Conservation (phyloP, 2,888 invertebrate genomes). For the Carterocephalus palaemon region DNA sequence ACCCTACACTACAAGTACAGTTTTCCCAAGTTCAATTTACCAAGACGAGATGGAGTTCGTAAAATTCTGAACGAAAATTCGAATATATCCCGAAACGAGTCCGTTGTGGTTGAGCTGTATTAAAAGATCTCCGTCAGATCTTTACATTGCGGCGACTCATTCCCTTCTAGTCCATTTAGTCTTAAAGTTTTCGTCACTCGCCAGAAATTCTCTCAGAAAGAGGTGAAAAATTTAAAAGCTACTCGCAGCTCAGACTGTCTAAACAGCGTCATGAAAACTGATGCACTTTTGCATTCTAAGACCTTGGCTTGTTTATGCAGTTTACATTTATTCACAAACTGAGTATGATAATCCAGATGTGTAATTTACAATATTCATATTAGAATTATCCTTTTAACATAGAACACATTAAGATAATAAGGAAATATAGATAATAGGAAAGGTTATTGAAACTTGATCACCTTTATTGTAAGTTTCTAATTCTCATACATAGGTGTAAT, state of each 20-base stretch:
- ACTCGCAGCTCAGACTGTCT: conserved; percentile 46
- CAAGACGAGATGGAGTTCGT: conserved; percentile 26
- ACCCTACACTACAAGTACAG: conserved; percentile 29
- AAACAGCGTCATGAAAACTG: conserved; percentile 58
- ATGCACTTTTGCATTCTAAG: conserved; percentile 52
- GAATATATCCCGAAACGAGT: conserved; percentile 19
- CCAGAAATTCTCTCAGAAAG: conserved; percentile 38
- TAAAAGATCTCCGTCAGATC: conserved; percentile 35
- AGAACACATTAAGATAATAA: too few species aligned
- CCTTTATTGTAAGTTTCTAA: too few species aligned
- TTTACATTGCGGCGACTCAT: conserved; percentile 45
- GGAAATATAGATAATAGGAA: too few species aligned
- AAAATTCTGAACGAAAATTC: conserved; percentile 18
- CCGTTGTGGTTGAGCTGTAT: conserved; percentile 27
- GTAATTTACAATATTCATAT: too few species aligned
- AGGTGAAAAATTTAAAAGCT: conserved; percentile 47
- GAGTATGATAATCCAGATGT: too few species aligned
- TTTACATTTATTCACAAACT: too few species aligned
- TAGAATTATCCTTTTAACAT: too few species aligned
- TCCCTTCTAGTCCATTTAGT: conserved; percentile 60
- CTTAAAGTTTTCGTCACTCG: conserved; percentile 58
- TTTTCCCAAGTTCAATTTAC: conserved; percentile 35
- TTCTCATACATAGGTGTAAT: too few species aligned
- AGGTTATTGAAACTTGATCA: too few species aligned
- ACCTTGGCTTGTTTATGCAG: conserved; percentile 6